Evolutionary conservation across 2,113 vertebrate genomes (phyloP).

Genomic region (Atherinomorus stipes): DNA sequence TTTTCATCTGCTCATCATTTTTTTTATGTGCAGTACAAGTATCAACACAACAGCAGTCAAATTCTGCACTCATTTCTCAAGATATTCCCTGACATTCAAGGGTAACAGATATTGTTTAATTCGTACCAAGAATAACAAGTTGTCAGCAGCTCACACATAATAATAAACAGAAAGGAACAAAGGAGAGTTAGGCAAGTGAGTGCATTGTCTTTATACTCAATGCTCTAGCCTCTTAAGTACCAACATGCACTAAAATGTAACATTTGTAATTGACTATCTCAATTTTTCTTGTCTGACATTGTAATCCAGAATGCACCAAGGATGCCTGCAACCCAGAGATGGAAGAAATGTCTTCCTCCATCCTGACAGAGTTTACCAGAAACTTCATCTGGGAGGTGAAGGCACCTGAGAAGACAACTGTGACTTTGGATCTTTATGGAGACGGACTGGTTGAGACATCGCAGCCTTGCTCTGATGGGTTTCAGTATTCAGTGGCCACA

Average conservation of each 20-base stretch:
- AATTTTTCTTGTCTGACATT: slow-evolving; percentile 4
- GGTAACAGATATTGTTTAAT: background rate
- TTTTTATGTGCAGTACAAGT: too few relatives aligned
- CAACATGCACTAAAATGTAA: background rate
- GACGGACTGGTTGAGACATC: slow-evolving; percentile 77
- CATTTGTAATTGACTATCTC: background rate
- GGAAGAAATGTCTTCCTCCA: slow-evolving; percentile 71
- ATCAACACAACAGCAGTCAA: background rate
- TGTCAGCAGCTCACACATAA: too few relatives aligned
- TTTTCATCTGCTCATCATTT: too few relatives aligned
- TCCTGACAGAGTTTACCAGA: slow-evolving; percentile 81
- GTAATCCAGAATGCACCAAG: slow-evolving; percentile 85
- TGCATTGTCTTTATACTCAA: background rate
- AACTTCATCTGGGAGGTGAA: slow-evolving; percentile 85
- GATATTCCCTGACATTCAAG: background rate
- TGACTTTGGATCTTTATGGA: slow-evolving; percentile 80
- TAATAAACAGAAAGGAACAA: too few relatives aligned
- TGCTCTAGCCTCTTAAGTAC: background rate
- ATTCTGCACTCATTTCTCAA: background rate
- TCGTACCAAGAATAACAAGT: background rate
- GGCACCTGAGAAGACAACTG: slow-evolving; percentile 76
- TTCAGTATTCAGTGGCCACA: slow-evolving; percentile 78
- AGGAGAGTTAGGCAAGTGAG: too few relatives aligned
- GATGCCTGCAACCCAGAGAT: slow-evolving; percentile 81
- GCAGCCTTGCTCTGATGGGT: slow-evolving; percentile 74